Evolutionary conservation across 2,797 vertebrate genomes (phyloP), one percentile per base, ranked within the genome.

Genomic region (Acestrorhynchus altus): DNA sequence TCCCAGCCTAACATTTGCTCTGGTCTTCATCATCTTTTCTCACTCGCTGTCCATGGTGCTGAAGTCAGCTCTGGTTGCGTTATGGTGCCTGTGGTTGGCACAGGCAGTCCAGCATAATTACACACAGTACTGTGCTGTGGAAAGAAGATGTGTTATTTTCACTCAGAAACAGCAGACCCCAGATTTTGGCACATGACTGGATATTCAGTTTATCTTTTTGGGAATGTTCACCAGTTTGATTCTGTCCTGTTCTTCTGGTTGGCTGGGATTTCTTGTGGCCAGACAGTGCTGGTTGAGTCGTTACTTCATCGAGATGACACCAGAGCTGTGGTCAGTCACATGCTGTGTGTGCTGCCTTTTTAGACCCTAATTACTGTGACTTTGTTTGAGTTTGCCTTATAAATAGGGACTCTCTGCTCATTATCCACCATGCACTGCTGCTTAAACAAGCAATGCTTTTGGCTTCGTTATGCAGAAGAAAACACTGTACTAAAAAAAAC

Each of bases 371-470:
- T 65, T 65, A 65, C 39, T 13, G 61, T 15, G 61, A 13, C 61
- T 44, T 44, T 65, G 40, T 65, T 64, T 42, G 61, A 22, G 8
- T 42, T 64, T 13, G 7, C 9, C 10, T 40, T 63, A 40, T 63
- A 22, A 64, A 42, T 42, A 4, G 39, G 4, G 22, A 42, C 40
- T 51, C 56, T 39, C 44, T 63, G 35, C 35, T 74, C 70, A 77
- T 77, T 77, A 74, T 44, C 35, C 65, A 20, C 47, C 66, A 44
- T 70, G 57, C 66, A 72, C 65, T 56, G 39, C 59, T 46, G 46
- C 28, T 80, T 80, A 75, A 80, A 72, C 71, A 77, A 69, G 77
- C 79, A 81, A 78, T 61, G 76, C 72, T 64, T 72, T 72, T 20
- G 4, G 28, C 70, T 69, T 16, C 61, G 31, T 28, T 49, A 52